phyloP scores from a whole-genome alignment of 2,113 vertebrate genomes.

The Pelecanus crispus region DNA sequence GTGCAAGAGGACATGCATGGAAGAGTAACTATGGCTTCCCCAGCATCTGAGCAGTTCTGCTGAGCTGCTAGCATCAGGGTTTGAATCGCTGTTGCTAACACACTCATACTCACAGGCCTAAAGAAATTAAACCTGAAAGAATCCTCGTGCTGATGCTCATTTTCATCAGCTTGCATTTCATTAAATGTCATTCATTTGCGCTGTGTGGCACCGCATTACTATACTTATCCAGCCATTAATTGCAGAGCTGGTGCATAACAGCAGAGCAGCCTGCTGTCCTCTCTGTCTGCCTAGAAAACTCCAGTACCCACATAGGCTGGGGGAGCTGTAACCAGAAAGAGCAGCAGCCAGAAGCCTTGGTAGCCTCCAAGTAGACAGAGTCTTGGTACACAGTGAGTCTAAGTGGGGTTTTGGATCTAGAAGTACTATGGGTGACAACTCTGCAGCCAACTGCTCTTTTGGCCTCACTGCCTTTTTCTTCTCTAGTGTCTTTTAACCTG shows the following conservation, averaged over 20 bases:
- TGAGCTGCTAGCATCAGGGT: background rate
- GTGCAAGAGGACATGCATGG: background rate
- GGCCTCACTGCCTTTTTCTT: background rate
- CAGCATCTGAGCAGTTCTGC: background rate
- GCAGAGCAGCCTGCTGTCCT: background rate
- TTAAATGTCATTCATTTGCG: background rate
- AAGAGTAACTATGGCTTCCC: background rate
- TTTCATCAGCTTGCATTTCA: background rate
- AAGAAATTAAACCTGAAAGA: background rate
- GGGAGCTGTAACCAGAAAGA: background rate
- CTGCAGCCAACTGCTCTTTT: background rate
- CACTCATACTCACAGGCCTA: background rate
- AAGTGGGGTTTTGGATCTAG: background rate
- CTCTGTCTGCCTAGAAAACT: background rate
- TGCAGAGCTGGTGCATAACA: background rate
- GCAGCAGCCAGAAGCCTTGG: background rate
- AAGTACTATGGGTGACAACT: background rate
- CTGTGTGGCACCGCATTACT: background rate
- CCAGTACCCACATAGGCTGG: background rate
- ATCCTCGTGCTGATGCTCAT: background rate
- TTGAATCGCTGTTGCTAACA: background rate
- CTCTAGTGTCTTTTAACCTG: background rate
- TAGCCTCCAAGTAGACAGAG: background rate
- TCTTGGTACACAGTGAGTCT: background rate
- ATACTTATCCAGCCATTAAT: background rate